Percentiles rank a stretch among this genome's conserved stretches.
phyloP scores from a whole-genome alignment of 1,140 invertebrate species.

The Ceratoteleas bidentatus region DNA sequence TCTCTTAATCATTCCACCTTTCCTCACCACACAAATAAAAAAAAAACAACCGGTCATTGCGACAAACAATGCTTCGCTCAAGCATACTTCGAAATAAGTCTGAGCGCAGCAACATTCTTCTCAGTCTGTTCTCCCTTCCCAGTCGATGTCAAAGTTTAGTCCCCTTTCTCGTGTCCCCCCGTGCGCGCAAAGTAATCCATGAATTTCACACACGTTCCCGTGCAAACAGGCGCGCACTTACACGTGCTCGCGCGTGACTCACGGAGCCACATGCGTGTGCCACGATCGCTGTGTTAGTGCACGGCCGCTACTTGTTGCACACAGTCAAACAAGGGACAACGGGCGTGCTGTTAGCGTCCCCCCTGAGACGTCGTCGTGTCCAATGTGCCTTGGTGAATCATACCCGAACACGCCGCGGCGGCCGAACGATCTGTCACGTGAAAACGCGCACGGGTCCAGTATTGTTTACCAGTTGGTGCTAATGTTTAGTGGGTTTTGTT shows the following conservation, averaged over 20 bases:
- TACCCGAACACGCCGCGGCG: slow-evolving; percentile 18
- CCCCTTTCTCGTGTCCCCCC: slow-evolving; percentile 48
- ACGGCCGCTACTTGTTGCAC: slow-evolving; percentile 62
- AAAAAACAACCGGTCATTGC: neutral
- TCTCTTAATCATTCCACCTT: neutral
- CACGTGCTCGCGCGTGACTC: slow-evolving; percentile 23
- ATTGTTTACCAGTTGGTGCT: neutral
- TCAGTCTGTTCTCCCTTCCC: slow-evolving; percentile 33
- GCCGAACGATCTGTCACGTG: slow-evolving; percentile 41
- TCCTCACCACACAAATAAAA: neutral
- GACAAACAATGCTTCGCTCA: neutral
- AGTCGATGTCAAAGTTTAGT: slow-evolving; percentile 37
- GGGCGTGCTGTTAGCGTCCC: slow-evolving; percentile 34
- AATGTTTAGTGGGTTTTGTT: too few species aligned
- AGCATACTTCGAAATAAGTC: slow-evolving; percentile 24
- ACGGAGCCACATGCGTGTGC: slow-evolving; percentile 3
- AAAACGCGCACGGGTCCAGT: neutral
- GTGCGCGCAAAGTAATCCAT: slow-evolving; percentile 37
- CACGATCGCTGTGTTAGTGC: neutral
- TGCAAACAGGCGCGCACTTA: slow-evolving; percentile 10
- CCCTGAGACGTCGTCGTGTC: slow-evolving; percentile 24
- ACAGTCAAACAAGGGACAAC: slow-evolving; percentile 3
- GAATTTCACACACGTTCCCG: slow-evolving; percentile 38
- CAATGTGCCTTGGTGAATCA: slow-evolving; percentile 53
- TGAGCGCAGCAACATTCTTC: slow-evolving; percentile 35